Base-by-base conservation (phyloP, 1,140 invertebrate genomes). In the Drosophila carrolli region DNA sequence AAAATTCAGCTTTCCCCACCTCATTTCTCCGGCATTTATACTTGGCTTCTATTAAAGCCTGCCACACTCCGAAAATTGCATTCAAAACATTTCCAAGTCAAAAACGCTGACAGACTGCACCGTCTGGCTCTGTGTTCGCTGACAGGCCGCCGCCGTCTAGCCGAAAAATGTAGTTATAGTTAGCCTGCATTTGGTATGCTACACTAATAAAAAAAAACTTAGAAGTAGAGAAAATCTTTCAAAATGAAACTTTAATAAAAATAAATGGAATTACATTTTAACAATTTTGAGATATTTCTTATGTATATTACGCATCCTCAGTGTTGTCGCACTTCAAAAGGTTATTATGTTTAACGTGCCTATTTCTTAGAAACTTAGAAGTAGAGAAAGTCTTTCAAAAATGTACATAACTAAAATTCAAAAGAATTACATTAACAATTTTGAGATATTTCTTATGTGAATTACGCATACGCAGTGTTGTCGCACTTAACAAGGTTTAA, bases 91-190 rank as follows among this genome's bases (percentile, higher is more conserved):
- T 86, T 71, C 40, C 53, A 75, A 71, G 65, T 71, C 67, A 71
- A 71, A 86, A 81, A 86, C 83, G 74, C 70, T 86, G 81, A 81
- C 82, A 81, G 81, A 41, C 44, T 53, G 63, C 82, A 66, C 57
- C 68, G 81, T 81, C 82, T 88, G 75, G 70, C 57, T 23, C 61
- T 41, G 29, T 7, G 32, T 46, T 35, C 70, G 75, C 81, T 85
- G 77, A 84, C 81, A 84, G 65, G 62, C 55, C 59, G 59, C 50
- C 62, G 55, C 67, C 67, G 79, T 82, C 67, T 82, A 73, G 67
- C 60, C 73, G 0, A 58, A 75, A 59, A 58, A 60, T 47, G n/a
- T 55, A 54, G 55, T 54, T 63, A n/a, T 55, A 54, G 55, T 54
- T 63, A 29, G n/a, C 27, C 51, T 70, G 67, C 43, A 70, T 38